Conservation (phyloP, 35 echinoderm and acorn worm genomes). For the Eucidaris tribuloides region DNA sequence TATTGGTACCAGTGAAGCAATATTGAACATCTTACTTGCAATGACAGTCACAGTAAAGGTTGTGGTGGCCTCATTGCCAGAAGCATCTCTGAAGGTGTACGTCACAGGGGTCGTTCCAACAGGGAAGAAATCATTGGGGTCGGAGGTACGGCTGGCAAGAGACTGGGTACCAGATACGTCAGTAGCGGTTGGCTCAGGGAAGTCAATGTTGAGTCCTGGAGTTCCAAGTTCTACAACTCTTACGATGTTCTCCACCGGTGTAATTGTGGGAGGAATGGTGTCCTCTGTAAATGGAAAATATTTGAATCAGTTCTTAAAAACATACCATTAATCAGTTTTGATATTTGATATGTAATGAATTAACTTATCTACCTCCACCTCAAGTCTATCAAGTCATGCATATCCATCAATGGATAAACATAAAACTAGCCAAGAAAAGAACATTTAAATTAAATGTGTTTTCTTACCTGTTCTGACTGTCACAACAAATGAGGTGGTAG, state of each 20-base stretch:
- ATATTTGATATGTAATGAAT: neutral
- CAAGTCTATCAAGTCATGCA: neutral
- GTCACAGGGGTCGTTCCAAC: slow-evolving; percentile 31
- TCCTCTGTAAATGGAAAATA: slow-evolving; percentile 16
- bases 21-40: neutral
- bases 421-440: neutral
- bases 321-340: neutral
- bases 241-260: slow-evolving; percentile 11
- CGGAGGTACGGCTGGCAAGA: neutral
- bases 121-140: slow-evolving; percentile 25
- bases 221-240: slow-evolving; percentile 23
- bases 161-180: too few relatives aligned
- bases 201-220: neutral
- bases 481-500: neutral
- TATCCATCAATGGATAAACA: neutral
- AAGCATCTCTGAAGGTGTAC: slow-evolving; percentile 44
- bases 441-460: neutral
- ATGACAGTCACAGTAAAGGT: slow-evolving; percentile 49
- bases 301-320: neutral
- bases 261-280: slow-evolving; percentile 19
- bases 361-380: neutral
- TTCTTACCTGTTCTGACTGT: slow-evolving; percentile 5
- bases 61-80: slow-evolving; percentile 46
- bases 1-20: neutral
- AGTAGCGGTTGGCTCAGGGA: neutral